Evolutionary conservation across 2,113 vertebrate species (phyloP).

Genomic region (Sinosuthora webbiana): DNA sequence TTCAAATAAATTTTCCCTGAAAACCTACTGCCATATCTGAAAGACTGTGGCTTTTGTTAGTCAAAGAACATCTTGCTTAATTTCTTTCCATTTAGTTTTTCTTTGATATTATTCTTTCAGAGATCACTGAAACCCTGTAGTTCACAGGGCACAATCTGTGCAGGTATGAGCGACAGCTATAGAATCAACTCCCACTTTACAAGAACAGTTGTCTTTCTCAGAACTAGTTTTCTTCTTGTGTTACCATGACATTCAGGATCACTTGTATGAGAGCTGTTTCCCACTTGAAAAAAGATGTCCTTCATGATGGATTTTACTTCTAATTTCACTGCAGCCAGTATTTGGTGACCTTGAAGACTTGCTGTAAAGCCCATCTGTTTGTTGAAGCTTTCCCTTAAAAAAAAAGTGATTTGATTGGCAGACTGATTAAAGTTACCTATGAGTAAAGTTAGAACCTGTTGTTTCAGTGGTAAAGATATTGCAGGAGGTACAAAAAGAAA

Average conservation of each 20-base stretch:
- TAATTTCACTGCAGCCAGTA: constrained; percentile 16
- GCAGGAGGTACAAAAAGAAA: not conserved
- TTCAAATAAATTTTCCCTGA: not conserved
- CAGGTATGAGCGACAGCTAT: not conserved
- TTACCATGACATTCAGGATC: constrained; percentile 33
- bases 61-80: not conserved
- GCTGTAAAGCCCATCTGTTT: constrained; percentile 31
- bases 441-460: not conserved
- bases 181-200: not conserved
- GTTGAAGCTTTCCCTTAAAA: not conserved
- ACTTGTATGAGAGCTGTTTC: constrained; percentile 17
- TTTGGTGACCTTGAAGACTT: constrained; percentile 34
- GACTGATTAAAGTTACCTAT: not conserved
- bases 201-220: not conserved
- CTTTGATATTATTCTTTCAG: not conserved
- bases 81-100: not conserved
- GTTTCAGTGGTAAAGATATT: not conserved
- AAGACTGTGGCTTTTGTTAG: not conserved
- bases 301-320: not conserved
- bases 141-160: not conserved
- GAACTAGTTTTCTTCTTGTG: not conserved
- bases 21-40: not conserved
- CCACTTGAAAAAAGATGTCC: constrained; percentile 10
- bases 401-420: not conserved
- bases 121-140: not conserved